phyloP scores from a whole-genome alignment of 2,888 invertebrate species.

The Amphipoea lucens region DNA sequence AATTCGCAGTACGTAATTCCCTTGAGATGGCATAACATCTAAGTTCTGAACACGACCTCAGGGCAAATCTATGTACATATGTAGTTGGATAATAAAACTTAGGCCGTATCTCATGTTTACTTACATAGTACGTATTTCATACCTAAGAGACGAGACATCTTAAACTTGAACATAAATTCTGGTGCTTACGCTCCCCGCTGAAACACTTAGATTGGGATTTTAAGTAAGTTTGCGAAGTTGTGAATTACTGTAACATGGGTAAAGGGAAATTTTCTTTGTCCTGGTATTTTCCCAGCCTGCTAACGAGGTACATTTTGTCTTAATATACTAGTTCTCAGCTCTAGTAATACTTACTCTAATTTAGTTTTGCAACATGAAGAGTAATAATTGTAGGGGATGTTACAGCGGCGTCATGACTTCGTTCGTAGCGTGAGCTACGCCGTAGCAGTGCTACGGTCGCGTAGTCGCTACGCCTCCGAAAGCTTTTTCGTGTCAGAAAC shows the following conservation, averaged over 20 bases:
- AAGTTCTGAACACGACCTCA: slow-evolving; percentile 36
- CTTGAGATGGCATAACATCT: slow-evolving; percentile 28
- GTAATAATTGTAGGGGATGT: neutral
- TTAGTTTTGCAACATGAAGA: neutral
- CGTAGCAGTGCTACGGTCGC: slow-evolving; percentile 34
- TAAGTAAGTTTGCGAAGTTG: slow-evolving; percentile 49
- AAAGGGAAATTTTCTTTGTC: slow-evolving; percentile 20
- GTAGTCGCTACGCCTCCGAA: neutral
- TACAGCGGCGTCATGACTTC: neutral
- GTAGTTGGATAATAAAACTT: slow-evolving; percentile 50
- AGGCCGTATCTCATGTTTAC: slow-evolving; percentile 44
- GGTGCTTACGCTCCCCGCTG: slow-evolving; percentile 35
- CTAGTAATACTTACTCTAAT: neutral
- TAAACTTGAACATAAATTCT: slow-evolving; percentile 48
- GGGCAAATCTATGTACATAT: slow-evolving; percentile 34
- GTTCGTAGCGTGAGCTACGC: slow-evolving; percentile 18
- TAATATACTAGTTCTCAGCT: neutral
- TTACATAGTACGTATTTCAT: slow-evolving; percentile 34
- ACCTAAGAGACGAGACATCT: slow-evolving; percentile 40
- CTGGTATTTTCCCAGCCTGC: slow-evolving; percentile 11
- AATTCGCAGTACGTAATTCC: slow-evolving; percentile 33
- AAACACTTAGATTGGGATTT: slow-evolving; percentile 56
- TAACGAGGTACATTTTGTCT: slow-evolving; percentile 26
- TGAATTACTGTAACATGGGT: slow-evolving; percentile 43
- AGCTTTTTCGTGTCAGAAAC: neutral